Base-by-base conservation (phyloP, 2,113 vertebrate genomes). In the Ailurus styani region DNA sequence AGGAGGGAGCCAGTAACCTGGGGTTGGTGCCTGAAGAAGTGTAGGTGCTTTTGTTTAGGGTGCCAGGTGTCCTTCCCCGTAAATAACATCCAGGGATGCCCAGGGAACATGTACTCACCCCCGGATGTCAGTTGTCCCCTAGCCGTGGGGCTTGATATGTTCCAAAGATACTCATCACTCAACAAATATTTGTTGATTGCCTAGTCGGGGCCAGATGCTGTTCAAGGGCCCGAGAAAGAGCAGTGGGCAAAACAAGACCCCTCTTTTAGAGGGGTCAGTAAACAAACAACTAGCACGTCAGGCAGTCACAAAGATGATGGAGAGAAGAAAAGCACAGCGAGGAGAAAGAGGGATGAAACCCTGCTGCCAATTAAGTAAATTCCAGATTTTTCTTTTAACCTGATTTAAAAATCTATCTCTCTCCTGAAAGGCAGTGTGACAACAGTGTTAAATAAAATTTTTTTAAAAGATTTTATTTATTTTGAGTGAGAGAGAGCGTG, bases 331-430 rank as follows among this genome's bases (percentile, higher is more conserved):
- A 64, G 73, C 66, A 66, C 18, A 11, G 3, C 2, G 15, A 70
- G 55, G 34, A 72, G 40, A 23, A 52, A 40, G 62, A 47, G 40
- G 45, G 14, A 6, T 10, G 50, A 50, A 18, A 73, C 4, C 31
- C 45, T 66, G 47, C 31, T 68, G 6, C 42, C n/a, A 55, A 5
- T 34, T n/a, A 83, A 82, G 21, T 45, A 27, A 77, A 81, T 82
- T 64, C 72, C 17, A 93, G 18, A 27, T 34, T 34, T 72, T 31
- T 86, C 91, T 87, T 88, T 62, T 77, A 95, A 73, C 10, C 31
- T 66, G 40, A 82, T 54, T 62, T 84, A 23, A 96, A 94, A 75
- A 40, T 34, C 6, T 27, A 0, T 55, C 11, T 84, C 52, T 90
- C 84, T 79, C 54, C 50, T 78, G 52, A 34, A 93, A 95, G 54